phyloP scores from a whole-genome alignment of 2,888 invertebrate genomes.

The Hesperia comma region DNA sequence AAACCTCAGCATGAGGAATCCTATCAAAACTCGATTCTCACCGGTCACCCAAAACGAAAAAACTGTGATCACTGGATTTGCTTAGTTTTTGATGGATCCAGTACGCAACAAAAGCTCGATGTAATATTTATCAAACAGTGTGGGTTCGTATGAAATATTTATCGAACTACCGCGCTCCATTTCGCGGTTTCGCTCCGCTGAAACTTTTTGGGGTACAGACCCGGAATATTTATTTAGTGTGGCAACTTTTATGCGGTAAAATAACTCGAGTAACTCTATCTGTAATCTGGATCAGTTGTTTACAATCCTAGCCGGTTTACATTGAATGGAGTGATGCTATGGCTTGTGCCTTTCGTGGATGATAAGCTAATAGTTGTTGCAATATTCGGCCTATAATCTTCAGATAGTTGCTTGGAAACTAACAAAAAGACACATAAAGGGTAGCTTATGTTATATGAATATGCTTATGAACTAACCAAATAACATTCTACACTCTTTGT shows the following conservation, averaged over 20 bases:
- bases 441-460: no score
- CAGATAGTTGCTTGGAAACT: no score
- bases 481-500: no score
- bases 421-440: no score
- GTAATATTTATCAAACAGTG: constrained; percentile 39
- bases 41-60: neutral
- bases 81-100: constrained; percentile 31
- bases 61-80: constrained; percentile 16
- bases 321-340: no score
- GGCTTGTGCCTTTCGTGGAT: no score
- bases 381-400: no score
- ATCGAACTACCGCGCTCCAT: constrained; percentile 30
- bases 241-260: constrained; percentile 11
- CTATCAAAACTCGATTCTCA: neutral
- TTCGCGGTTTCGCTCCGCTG: constrained; percentile 28
- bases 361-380: no score
- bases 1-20: no score
- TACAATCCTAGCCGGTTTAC: no score
- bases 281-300: neutral
- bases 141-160: constrained; percentile 31
- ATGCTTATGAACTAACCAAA: no score
- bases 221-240: constrained; percentile 25
- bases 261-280: neutral
- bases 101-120: constrained; percentile 37
- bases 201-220: constrained; percentile 27